Conservation (phyloP, 1,140 invertebrate genomes). For the Apolygus lucorum region DNA sequence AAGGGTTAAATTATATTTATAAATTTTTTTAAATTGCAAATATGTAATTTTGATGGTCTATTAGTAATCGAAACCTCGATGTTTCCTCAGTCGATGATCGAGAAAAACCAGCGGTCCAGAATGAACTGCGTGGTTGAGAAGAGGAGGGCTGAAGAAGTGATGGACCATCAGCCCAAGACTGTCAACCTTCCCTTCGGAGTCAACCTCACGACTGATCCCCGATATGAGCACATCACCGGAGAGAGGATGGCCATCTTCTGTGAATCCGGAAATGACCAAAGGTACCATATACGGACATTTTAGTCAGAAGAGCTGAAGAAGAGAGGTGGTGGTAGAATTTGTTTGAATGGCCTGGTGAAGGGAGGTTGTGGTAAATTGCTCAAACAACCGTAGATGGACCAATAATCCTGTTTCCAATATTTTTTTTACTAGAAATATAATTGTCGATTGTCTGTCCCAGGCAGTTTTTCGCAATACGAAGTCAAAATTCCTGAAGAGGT, state of each 20-base stretch:
- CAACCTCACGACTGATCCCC: constrained; percentile 57
- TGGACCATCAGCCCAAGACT: constrained; percentile 62
- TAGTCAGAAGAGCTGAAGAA: neutral
- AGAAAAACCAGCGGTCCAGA: constrained; percentile 63
- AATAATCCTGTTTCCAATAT: no score
- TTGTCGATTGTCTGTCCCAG: no score
- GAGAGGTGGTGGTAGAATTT: neutral
- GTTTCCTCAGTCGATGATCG: constrained; percentile 48
- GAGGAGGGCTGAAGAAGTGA: constrained; percentile 66
- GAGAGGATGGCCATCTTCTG: constrained; percentile 80
- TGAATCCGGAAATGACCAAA: constrained; percentile 50
- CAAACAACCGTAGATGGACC: no score
- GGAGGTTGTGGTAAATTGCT: no score
- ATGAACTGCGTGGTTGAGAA: constrained; percentile 85
- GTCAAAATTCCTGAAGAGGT: no score
- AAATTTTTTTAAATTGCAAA: no score
- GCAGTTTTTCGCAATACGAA: no score
- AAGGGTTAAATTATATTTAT: no score
- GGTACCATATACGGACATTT: neutral
- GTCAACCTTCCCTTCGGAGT: constrained; percentile 53
- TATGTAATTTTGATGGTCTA: no score
- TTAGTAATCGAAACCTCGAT: no score
- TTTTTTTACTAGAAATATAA: no score
- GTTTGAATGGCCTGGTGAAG: no score
- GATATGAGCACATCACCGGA: constrained; percentile 61